Conservation (phyloP, 2,888 invertebrate species). For the Drosophila longiperda region DNA sequence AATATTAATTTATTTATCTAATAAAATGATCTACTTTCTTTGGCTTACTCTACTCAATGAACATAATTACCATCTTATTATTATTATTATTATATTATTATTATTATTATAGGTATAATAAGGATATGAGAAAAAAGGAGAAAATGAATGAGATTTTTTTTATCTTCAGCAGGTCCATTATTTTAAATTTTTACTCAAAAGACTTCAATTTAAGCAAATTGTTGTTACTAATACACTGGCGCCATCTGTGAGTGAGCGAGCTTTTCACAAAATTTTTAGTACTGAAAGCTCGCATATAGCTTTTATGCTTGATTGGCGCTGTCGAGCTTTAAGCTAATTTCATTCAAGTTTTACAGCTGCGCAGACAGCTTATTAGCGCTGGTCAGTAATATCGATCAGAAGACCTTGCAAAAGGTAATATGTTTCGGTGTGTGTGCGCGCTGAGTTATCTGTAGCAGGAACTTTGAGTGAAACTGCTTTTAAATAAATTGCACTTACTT, state of each 20-base stretch:
- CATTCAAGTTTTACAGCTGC: constrained; percentile 37
- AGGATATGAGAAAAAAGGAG: background rate
- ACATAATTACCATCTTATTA: background rate
- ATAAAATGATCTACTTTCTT: background rate
- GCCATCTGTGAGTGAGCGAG: constrained; percentile 33
- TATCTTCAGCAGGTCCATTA: background rate
- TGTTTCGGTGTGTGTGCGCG: background rate
- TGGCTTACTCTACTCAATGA: background rate
- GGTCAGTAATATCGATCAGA: constrained; percentile 15
- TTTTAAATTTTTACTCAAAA: background rate
- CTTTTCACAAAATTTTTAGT: background rate
- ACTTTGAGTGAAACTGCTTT: constrained; percentile 32
- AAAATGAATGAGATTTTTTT: background rate
- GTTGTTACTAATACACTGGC: constrained; percentile 3
- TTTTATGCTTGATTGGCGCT: background rate
- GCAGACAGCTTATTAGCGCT: constrained; percentile 7
- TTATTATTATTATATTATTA: too few relatives aligned
- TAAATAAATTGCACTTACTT: constrained; percentile 72
- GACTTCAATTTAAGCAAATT: constrained; percentile 4
- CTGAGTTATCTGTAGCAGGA: constrained; percentile 19
- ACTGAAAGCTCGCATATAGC: constrained; percentile 4
- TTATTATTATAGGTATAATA: background rate
- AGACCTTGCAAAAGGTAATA: constrained; percentile 48
- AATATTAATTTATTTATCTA: background rate
- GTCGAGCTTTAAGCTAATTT: constrained; percentile 30